Base-by-base conservation (phyloP, 1,140 invertebrate species). In the Drosophila repleta region DNA sequence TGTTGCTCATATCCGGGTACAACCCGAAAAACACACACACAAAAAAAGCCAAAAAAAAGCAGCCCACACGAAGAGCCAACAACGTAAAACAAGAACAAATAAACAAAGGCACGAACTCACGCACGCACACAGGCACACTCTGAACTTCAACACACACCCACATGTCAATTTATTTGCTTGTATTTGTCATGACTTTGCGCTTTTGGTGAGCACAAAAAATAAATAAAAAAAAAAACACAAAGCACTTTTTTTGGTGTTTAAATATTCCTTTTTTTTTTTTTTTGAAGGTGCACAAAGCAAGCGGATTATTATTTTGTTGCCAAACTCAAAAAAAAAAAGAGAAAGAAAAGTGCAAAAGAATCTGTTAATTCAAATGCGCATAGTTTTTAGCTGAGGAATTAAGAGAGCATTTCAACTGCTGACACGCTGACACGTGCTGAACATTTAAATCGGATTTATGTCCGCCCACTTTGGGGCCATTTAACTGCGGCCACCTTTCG, bases 121-220 rank as follows among this genome's bases (percentile, higher is more conserved):
- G 15, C 49, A 26, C 39, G 24, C 46, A 24, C 58, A 43, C 60
- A 37, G 2, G 17, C 21, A 26, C 53, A n/a, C 39, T 37, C 29
- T 46, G 8, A 17, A 24, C 32, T 17, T 43, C 17, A 0, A 35
- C 43, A 41, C 49, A 57, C 56, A 51, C 72, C 61, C 77, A 43
- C 46, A 56, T 71, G 55, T 52, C 74, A 53, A 37, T 48, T 57
- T 57, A 52, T 57, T 55, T 46, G 17, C 17, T 35, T 57, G 46
- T 58, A 15, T 64, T 56, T 63, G 81, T 78, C 70, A 77, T 82
- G 81, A 85, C 82, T 82, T 77, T 87, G 81, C 82, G 81, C 82
- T 81, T 87, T 81, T 81, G 63, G 63, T 15, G 41, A 46, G 21
- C 24, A 51, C 17, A 41, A 17, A 18, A 41, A 24, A 49, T 65